Percentiles rank a stretch among this genome's conserved stretches.
These are phyloP conservation scores for Dreissena polymorpha DNA, from an alignment of 1,140 invertebrate species.

Conservation along the genomic window DNA sequence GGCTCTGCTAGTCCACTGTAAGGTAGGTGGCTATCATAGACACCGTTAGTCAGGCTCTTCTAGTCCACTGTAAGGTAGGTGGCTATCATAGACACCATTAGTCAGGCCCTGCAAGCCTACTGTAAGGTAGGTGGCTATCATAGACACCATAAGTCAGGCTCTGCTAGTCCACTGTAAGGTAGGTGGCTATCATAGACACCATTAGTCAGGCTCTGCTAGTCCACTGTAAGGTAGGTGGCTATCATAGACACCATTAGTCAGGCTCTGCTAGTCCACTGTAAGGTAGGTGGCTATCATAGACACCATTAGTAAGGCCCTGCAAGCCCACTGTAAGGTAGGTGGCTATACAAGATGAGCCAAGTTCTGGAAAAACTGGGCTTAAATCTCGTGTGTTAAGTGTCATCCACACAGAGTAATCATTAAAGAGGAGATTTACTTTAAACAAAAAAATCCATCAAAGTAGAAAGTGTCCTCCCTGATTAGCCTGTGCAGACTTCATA, in stretches of 20 bases:
- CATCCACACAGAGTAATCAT: no score
- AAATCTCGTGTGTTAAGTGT: no score
- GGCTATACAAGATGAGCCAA: no score
- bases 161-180: conserved; percentile 39
- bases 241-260: conserved; percentile 20
- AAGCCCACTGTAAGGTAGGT: conserved; percentile 35
- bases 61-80: conserved; percentile 40
- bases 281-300: conserved; percentile 43
- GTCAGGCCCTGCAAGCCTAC: conserved; percentile 12
- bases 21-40: conserved; percentile 43
- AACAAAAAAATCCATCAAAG: no score
- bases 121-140: conserved; percentile 44
- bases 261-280: conserved; percentile 19
- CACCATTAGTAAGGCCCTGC: conserved; percentile 8
- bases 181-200: conserved; percentile 18
- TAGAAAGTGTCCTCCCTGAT: no score
- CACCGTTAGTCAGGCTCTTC: conserved; percentile 3
- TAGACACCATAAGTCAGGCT: conserved; percentile 13
- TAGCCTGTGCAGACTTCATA: no score
- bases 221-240: conserved; percentile 45
- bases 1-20: conserved; percentile 19
- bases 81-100: conserved; percentile 18
- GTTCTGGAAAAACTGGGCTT: no score
- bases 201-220: conserved; percentile 14
- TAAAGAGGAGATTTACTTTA: no score